Evolutionary conservation across 2,888 invertebrate species (phyloP), one percentile per base, ranked within the genome.

Genomic region (Gandaritis pyraliata): DNA sequence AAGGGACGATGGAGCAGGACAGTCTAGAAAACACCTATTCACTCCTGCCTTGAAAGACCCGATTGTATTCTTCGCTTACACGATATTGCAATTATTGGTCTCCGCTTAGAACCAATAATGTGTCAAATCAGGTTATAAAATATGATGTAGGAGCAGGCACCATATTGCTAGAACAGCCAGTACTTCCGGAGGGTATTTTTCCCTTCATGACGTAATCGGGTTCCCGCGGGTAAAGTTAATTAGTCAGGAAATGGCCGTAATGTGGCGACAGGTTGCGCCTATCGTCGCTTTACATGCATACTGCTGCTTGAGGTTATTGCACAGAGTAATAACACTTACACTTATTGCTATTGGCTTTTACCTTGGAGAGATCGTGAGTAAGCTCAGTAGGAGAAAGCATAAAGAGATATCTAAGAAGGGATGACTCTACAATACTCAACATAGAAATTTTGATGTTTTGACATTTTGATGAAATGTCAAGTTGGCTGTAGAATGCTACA

Each of bases 181-280:
- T 11, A 33, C 16, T 56, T 48, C 4, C 23, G 5, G 16, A 23
- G 11, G n/a, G 43, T 15, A 47, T 43, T 61, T 39, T 15, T 16
- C 46, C 33, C 18, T 33, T 41, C n/a, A 33, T n/a, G 15, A n/a
- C 23, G 30, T 30, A 29, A 51, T 46, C 30, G 29, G 12, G 16
- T 50, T 53, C 12, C 55, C 36, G 43, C 29, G 29, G 58, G 54
- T 50, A 38, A 55, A 61, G 58, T 61, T 65, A 70, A 70, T 70
- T 68, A 70, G 61, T 57, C 61, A 50, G 52, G 43, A 56, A 50
- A 46, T 57, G 60, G 56, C 52, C 56, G 58, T 51, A 43, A 36
- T 55, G 60, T 54, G 48, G 66, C 65, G 61, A 55, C 70, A 68
- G 70, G 58, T 65, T 61, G 68, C 47, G 54, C 51, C 64, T 64